Conservation (phyloP, 2,888 invertebrate genomes). For the Thecophora atra region DNA sequence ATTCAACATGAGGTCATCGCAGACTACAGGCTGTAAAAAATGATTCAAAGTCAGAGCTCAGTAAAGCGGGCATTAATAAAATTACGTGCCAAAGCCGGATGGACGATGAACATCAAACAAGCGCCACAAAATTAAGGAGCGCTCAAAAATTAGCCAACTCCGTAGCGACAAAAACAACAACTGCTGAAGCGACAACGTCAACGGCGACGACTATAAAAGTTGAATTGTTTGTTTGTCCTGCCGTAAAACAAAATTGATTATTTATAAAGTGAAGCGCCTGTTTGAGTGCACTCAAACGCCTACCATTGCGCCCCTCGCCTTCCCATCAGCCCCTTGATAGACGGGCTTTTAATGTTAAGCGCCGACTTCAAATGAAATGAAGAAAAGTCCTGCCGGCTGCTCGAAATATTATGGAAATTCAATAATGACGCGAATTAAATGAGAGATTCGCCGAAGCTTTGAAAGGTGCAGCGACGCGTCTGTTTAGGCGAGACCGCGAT, state of each 20-base stretch:
- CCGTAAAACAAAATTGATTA: constrained; percentile 29
- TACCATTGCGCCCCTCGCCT: not conserved
- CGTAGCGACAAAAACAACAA: not conserved
- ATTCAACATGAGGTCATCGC: constrained; percentile 12
- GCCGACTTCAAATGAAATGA: constrained; percentile 27
- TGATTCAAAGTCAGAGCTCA: constrained; percentile 48
- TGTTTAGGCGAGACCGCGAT: not conserved
- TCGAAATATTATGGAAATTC: constrained; percentile 36
- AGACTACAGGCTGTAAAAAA: constrained; percentile 43
- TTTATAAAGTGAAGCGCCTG: constrained; percentile 8
- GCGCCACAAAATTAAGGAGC: constrained; percentile 22
- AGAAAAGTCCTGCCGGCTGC: constrained; percentile 16
- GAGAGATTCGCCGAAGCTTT: constrained; percentile 8
- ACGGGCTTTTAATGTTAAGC: constrained; percentile 6
- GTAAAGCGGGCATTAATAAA: constrained; percentile 47
- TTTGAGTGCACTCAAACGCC: constrained; percentile 22
- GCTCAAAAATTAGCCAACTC: constrained; percentile 13
- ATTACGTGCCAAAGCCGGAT: constrained; percentile 31
- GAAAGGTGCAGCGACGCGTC: not conserved
- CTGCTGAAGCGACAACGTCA: not conserved
- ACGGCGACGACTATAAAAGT: constrained; percentile 4
- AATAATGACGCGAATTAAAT: constrained; percentile 42
- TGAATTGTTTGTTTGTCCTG: not conserved
- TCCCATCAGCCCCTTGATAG: no score
- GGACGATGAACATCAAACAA: constrained; percentile 18